phyloP scores from a whole-genome alignment of 2,797 vertebrate species.

The Argyrosomus regius region DNA sequence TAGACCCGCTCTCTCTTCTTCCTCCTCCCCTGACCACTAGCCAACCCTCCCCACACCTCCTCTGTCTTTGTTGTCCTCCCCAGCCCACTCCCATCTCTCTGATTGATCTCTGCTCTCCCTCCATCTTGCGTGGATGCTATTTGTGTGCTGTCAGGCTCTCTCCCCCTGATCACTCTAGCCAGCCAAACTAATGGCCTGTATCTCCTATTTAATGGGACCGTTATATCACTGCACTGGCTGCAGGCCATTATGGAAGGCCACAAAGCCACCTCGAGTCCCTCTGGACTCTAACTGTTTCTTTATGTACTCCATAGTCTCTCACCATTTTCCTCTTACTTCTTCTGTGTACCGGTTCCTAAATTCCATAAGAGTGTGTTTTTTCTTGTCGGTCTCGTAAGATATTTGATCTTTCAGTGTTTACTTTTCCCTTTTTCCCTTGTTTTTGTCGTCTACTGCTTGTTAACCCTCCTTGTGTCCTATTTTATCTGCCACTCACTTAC shows the following conservation, averaged over 20 bases:
- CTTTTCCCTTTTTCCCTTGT: not conserved
- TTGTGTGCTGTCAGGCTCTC: conserved; percentile 75
- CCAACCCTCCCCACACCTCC: conserved; percentile 13
- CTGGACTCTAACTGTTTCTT: conserved; percentile 61
- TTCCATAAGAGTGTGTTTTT: conserved; percentile 12
- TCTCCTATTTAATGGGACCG: conserved; percentile 80
- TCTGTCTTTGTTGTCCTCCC: conserved; percentile 54
- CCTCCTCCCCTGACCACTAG: conserved; percentile 24
- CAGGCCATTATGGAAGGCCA: conserved; percentile 69
- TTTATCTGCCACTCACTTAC: conserved; percentile 6
- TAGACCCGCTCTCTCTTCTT: conserved; percentile 25
- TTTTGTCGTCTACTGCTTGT: conserved; percentile 1
- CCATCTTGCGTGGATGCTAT: conserved; percentile 73
- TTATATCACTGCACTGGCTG: conserved; percentile 77
- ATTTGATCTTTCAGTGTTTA: conserved; percentile 31
- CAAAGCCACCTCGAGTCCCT: conserved; percentile 62
- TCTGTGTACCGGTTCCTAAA: conserved; percentile 10
- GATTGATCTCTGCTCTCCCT: conserved; percentile 72
- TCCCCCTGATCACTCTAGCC: conserved; percentile 65
- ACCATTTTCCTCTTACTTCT: conserved; percentile 25
- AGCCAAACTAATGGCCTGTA: conserved; percentile 82
- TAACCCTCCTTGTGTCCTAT: conserved; percentile 29
- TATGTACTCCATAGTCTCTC: conserved; percentile 45
- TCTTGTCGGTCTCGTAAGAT: not conserved
- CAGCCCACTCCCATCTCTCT: conserved; percentile 59